Evolutionary conservation across 2,113 vertebrate genomes (phyloP), one percentile per base, ranked within the genome.

Genomic region (Myotis davidii): DNA sequence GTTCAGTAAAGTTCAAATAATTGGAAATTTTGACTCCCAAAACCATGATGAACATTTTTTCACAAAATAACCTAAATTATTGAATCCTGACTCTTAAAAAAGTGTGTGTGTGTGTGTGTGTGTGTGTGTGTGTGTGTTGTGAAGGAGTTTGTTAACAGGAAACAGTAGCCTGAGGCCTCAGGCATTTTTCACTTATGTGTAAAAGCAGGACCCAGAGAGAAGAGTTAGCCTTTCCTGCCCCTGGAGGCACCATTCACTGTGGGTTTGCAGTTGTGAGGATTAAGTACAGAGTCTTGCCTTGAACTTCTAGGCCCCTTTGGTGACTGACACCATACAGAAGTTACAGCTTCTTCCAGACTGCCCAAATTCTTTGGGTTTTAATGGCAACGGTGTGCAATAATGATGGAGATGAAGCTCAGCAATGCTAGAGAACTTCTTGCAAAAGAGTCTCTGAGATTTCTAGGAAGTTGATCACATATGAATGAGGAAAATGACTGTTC

Each of bases 31-130:
- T 90, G 21, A 81, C 79, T 74, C 74, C 27, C 16, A 74, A 69
- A 94, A 88, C 17, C 5, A 34, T 81, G 23, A 76, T 65, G 17
- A 42, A 50, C 9, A 50, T 18, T 87, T 94, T 59, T 59, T 32
- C 27, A 85, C 70, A 86, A 76, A 84, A 17, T 59, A 73, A 50
- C 14, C 45, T 78, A 82, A 94, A 86, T 82, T 85, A 88, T 14
- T 91, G 34, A 92, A 70, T 96, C 48, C 23, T 78, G 6, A 45
- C 59, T 83, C 21, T 37, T 90, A 32, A 85, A 96, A 90, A 61
- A 85, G 4, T 64, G 67, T 73, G 56, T 10, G 54, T 70, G 52
- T 72, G 27, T 27, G 11, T 16, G 59, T 23, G 34, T 69, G 73
- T 67, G n/a, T 65, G 67, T 82, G 34, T 70, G 65, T n/a, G 11